Conservation (phyloP, 2,113 vertebrate species). For the Lates calcarifer region DNA sequence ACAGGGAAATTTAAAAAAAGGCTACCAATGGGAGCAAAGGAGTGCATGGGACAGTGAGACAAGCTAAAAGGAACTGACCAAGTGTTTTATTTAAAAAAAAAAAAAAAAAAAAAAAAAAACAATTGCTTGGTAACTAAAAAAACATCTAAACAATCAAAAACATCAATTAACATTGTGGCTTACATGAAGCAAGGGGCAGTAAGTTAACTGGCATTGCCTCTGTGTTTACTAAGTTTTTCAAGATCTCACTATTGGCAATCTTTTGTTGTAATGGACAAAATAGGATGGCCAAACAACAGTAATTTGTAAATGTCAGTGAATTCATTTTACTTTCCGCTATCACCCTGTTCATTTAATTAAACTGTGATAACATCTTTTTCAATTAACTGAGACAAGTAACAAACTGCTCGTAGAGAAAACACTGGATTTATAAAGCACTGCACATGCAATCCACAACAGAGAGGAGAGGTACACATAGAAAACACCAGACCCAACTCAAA, state of each 20-base stretch:
- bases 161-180: background rate
- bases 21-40: background rate
- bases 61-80: background rate
- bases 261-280: conserved; percentile 27
- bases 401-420: background rate
- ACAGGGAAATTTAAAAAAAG: background rate
- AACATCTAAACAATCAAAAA: background rate
- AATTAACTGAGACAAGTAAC: conserved; percentile 62
- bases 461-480: background rate
- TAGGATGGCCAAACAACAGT: conserved; percentile 19
- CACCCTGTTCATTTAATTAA: conserved; percentile 67
- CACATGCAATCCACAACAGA: conserved; percentile 12
- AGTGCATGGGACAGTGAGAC: background rate
- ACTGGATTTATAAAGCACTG: conserved; percentile 19
- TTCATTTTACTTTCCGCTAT: conserved; percentile 60
- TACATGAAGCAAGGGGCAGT: background rate
- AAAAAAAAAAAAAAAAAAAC: too few species aligned
- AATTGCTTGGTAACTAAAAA: background rate
- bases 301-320: conserved; percentile 56
- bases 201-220: background rate
- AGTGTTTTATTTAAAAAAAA: background rate
- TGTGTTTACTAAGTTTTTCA: background rate
- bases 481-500: background rate
- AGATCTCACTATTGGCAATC: conserved; percentile 22
- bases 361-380: conserved; percentile 67